Evolutionary conservation across 2,888 invertebrate genomes (phyloP).

Genomic region (Callosobruchus maculatus): DNA sequence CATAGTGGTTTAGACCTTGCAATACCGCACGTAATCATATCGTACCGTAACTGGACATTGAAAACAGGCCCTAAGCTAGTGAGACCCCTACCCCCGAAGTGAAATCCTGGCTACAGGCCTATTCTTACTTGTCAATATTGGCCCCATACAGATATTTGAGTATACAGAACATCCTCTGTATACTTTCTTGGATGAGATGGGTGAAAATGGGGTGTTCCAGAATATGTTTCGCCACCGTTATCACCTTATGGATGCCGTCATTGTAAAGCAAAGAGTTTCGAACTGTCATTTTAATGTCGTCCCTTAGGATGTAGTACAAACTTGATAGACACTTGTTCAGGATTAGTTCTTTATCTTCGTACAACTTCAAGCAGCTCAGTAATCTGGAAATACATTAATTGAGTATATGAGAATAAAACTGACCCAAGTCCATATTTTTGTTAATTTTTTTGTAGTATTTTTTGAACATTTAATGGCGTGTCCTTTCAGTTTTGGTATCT

Average conservation of each 20-base stretch:
- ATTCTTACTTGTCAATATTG: background rate
- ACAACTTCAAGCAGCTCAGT: constrained; percentile 9
- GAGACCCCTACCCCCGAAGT: no score
- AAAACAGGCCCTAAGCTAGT: no score
- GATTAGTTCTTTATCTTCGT: constrained; percentile 8
- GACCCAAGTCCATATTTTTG: no score
- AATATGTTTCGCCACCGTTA: constrained; percentile 2
- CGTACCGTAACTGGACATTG: no score
- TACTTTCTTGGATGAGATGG: constrained; percentile 6
- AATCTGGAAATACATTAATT: constrained; percentile 12
- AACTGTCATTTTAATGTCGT: constrained; percentile 8
- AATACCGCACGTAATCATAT: no score
- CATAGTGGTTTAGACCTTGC: no score
- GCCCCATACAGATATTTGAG: background rate
- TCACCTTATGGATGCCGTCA: constrained; percentile 16
- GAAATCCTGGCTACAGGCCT: no score
- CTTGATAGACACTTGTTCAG: constrained; percentile 16
- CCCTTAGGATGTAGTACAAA: constrained; percentile 9
- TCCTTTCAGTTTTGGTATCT: no score
- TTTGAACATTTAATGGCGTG: no score
- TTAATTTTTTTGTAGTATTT: no score
- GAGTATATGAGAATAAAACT: no score
- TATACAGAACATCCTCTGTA: constrained; percentile 8
- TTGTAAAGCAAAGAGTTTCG: constrained; percentile 24
- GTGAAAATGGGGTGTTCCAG: constrained; percentile 2